Percentiles rank a stretch among this genome's conserved stretches.
These are phyloP conservation scores for Eulimnadia texana DNA, from an alignment of 1,140 invertebrate genomes.

Conservation along the genomic window DNA sequence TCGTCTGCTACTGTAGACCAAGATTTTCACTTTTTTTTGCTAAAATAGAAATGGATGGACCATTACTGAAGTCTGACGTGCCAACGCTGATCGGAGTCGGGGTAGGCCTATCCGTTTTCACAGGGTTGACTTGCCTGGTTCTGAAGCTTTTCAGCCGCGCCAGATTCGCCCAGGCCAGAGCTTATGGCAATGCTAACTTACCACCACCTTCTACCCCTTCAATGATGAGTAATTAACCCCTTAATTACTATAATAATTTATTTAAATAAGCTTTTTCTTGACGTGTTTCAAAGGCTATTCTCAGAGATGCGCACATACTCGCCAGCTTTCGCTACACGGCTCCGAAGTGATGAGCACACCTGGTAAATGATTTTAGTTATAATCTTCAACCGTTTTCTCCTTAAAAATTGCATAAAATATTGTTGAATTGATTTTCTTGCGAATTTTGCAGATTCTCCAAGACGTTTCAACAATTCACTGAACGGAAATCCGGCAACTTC, in stretches of 20 bases:
- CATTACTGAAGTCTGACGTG: constrained; percentile 58
- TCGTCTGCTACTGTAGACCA: no score
- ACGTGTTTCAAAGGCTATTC: no score
- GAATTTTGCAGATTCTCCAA: no score
- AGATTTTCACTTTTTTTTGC: constrained; percentile 20
- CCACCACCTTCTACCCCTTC: constrained; percentile 39
- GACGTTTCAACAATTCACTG: no score
- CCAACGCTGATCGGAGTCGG: constrained; percentile 63
- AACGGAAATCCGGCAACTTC: no score
- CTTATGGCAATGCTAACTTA: constrained; percentile 63
- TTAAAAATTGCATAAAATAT: no score
- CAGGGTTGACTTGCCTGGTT: constrained; percentile 68
- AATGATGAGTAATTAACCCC: background rate
- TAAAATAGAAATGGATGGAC: constrained; percentile 47
- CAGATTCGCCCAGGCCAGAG: constrained; percentile 46
- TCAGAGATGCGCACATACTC: no score
- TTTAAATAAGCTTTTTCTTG: background rate
- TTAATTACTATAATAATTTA: background rate
- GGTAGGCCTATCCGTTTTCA: constrained; percentile 64
- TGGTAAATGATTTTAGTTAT: no score
- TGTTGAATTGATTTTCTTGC: no score
- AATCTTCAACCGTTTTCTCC: no score
- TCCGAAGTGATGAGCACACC: no score
- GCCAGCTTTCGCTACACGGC: no score
- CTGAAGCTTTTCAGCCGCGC: constrained; percentile 59